Evolutionary conservation across 2,113 vertebrate genomes (phyloP), one percentile per base, ranked within the genome.

Genomic region (Hippocampus comes): DNA sequence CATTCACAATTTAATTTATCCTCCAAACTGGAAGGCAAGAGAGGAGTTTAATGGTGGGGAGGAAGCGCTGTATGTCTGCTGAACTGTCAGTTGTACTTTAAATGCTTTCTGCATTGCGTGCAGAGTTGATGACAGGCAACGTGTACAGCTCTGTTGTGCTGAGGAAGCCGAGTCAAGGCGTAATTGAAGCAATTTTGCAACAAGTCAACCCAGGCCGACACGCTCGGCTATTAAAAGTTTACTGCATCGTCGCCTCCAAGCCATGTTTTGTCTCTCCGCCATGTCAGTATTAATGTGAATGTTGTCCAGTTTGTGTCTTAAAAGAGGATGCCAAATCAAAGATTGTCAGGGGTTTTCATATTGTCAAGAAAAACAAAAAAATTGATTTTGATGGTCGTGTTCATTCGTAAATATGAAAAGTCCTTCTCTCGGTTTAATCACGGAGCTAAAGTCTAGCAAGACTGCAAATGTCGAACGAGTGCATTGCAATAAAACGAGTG

Each of bases 21-120:
- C 88, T 93, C 89, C 90, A 86, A 91, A 93, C 91, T 92, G 92
- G 93, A 93, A 93, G 86, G 88, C 86, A 81, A 79, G 81, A 90
- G 85, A 87, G 80, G 87, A 87, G 86, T 83, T 64, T 79, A 77
- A 82, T 76, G 70, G 70, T 51, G 65, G 57, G 78, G 88, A 79
- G 79, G 83, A 88, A 89, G 86, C 86, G 84, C 77, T 91, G 89
- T 89, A 90, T 88, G 86, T 90, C 83, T 75, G 81, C 80, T 85
- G 86, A 82, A 76, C 84, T 86, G 85, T 79, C 43, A 27, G 80
- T 88, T 82, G 87, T 75, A 72, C 78, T 78, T 67, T 66, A 82
- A 76, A 73, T 77, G 72, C 82, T 79, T 78, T 75, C 68, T 72
- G 68, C 78, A 66, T 77, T 57, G 53, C 60, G 68, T 70, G 71